Base-by-base conservation (phyloP, 2,888 invertebrate genomes). In the Cheilosia pagana region DNA sequence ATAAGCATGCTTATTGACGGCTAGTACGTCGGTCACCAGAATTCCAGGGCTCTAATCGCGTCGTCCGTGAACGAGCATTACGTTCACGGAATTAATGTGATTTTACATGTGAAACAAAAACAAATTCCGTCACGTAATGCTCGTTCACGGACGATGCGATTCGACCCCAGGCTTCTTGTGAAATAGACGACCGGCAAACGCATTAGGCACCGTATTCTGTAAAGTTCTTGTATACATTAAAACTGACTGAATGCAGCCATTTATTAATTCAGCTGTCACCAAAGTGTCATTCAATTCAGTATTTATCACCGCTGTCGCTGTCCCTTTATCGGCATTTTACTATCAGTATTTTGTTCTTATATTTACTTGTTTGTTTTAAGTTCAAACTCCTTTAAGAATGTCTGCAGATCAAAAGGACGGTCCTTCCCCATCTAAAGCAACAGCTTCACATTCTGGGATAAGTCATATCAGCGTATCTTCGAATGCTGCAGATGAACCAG, bases 331-430 rank as follows among this genome's bases (percentile, higher is more conserved):
- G 55, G 39, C 25, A 28, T 23, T 71, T 74, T 48, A 3, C 14
- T 28, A 50, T 55, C 39, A 25, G 53, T 65, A 50, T 59, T 67
- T 53, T 21, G 1, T 41, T 60, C 12, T 43, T 7, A 4, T 12
- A 14, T 59, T 41, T n/a, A n/a, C 0, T 35, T 41, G 6, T 2
- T n/a, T 16, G 5, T 39, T 25, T 10, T 4, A 10, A 4, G 3
- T 28, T 28, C 2, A 16, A 25, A 25, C 10, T 21, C 1, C n/a
- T n/a, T n/a, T 50, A 0, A 81, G 39, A 71, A 82, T 82, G 81
- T 71, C 81, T 4, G 71, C 48, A 2, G n/a, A 65, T 39, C 43
- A 50, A 1, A 72, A 16, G 0, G n/a, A 65, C 1, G 52, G 57
- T 3, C 19, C 59, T 23, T 10, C 43, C 16, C 14, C 35, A n/a